phyloP scores from a whole-genome alignment of 2,888 invertebrate genomes.

The Eudemis profundana region DNA sequence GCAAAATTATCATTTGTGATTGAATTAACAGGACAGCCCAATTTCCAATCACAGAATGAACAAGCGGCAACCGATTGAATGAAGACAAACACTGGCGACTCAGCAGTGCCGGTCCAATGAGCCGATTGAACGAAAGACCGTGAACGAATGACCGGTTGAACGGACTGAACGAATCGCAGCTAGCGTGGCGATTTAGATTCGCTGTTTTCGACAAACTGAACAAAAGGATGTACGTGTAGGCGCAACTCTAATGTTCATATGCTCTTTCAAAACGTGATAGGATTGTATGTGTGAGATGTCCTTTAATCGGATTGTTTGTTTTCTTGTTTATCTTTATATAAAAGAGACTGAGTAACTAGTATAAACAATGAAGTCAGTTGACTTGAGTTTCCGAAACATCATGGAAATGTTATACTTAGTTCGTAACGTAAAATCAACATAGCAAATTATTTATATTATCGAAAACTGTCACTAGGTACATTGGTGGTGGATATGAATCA shows the following conservation, averaged over 20 bases:
- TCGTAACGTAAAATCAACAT: too few species aligned
- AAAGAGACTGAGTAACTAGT: background rate
- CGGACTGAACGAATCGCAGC: conserved; percentile 33
- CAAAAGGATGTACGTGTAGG: conserved; percentile 23
- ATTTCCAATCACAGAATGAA: conserved; percentile 54
- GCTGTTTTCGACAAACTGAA: conserved; percentile 2
- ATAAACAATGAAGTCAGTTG: background rate
- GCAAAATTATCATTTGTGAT: background rate
- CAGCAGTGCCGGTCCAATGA: conserved; percentile 61
- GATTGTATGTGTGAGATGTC: background rate
- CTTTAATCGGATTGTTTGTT: background rate
- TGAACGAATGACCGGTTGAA: conserved; percentile 41
- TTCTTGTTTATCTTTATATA: background rate
- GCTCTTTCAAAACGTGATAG: background rate
- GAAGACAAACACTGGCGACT: conserved; percentile 63
- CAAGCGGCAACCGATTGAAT: conserved; percentile 58
- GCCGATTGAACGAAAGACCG: conserved; percentile 51
- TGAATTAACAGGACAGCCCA: conserved; percentile 38
- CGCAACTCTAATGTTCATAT: background rate
- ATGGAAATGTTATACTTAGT: too few species aligned
- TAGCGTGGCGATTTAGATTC: conserved; percentile 34
- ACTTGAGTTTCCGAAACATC: background rate
- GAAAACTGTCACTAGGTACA: too few species aligned
- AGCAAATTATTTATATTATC: too few species aligned
- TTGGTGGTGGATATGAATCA: too few species aligned